Percentiles rank a stretch among this genome's conserved stretches.
Evolutionary conservation across 2,113 vertebrate species (phyloP).

Genomic region (Pelvicachromis taeniatus): DNA sequence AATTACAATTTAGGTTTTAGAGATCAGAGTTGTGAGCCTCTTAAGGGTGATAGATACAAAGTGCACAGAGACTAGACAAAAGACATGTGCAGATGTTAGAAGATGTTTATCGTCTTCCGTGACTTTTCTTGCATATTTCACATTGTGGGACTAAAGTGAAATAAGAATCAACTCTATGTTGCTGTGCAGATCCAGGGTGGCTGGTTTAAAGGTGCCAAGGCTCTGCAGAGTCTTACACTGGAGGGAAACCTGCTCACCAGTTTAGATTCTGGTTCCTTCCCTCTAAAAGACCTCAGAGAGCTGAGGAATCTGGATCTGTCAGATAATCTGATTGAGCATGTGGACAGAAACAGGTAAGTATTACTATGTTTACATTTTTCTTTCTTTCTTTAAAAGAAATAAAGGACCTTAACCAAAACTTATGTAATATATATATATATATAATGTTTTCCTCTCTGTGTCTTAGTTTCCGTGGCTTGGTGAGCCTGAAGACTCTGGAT

Average conservation of each 20-base stretch:
- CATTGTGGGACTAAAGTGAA: not conserved
- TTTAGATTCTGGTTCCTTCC: conserved; percentile 68
- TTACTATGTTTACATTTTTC: not conserved
- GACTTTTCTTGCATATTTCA: fast-evolving
- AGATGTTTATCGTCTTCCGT: no score
- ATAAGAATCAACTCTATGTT: not conserved
- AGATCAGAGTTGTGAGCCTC: no score
- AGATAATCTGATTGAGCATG: conserved; percentile 72
- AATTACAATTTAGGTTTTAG: no score
- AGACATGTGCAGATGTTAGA: no score
- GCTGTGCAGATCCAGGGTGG: conserved; percentile 45
- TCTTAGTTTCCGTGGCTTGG: conserved; percentile 62
- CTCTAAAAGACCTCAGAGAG: conserved; percentile 46
- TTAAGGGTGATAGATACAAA: no score
- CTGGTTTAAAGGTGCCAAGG: conserved; percentile 68
- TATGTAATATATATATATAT: not conserved
- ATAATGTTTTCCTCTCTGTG: not conserved
- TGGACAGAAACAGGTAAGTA: conserved; percentile 60
- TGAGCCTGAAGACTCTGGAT: conserved; percentile 68
- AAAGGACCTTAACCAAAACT: not conserved
- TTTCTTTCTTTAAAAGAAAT: not conserved
- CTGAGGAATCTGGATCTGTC: conserved; percentile 78
- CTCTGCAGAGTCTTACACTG: conserved; percentile 70
- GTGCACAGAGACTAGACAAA: no score
- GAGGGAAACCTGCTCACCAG: conserved; percentile 75